Evolutionary conservation across 2,797 vertebrate genomes (phyloP).

Genomic region (Anguilla obscura): DNA sequence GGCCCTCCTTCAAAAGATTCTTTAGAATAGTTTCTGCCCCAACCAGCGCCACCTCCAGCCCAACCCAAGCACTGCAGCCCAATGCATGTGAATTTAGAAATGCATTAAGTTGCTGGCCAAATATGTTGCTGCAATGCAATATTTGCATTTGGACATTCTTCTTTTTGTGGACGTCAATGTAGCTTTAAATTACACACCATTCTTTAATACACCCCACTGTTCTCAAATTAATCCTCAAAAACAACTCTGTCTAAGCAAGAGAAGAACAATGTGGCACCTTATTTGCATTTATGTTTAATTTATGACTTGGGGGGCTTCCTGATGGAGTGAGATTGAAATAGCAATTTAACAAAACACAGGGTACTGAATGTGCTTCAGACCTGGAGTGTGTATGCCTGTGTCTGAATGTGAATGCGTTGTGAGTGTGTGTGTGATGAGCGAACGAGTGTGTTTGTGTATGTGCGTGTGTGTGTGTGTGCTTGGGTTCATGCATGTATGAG

Average conservation of each 20-base stretch:
- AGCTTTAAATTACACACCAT: conserved; percentile 69
- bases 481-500: conserved; percentile 33
- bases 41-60: neutral
- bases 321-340: conserved; percentile 80
- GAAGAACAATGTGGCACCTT: conserved; percentile 76
- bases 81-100: neutral
- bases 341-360: conserved; percentile 74
- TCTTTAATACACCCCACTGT: conserved; percentile 77
- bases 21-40: neutral
- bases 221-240: conserved; percentile 78
- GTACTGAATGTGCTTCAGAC: conserved; percentile 71
- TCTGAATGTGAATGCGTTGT: conserved; percentile 42
- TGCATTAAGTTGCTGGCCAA: neutral
- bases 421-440: neutral
- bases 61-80: neutral
- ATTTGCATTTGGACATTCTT: neutral
- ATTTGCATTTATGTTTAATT: conserved; percentile 86
- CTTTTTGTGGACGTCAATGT: neutral
- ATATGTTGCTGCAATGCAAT: neutral
- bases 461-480: neutral
- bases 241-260: conserved; percentile 75
- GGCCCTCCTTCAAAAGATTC: neutral
- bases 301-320: conserved; percentile 80
- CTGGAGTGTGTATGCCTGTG: conserved; percentile 48
- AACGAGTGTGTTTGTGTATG: conserved; percentile 26